phyloP scores from a whole-genome alignment of 2,113 vertebrate species.

The Gasterosteus nipponicus region DNA sequence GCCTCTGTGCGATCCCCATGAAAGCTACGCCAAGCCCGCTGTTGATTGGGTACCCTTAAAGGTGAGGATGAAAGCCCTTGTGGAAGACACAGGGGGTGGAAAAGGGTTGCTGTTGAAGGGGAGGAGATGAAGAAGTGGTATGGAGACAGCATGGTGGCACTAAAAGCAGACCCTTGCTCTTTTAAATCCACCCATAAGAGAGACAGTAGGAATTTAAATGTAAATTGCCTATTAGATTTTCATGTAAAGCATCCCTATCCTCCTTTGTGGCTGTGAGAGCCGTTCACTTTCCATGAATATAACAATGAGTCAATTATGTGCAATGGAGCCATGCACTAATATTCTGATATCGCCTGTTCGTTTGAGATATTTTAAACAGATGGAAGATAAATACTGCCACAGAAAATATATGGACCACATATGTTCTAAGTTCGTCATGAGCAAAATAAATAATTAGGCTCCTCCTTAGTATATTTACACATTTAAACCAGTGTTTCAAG shows the following conservation, averaged over 20 bases:
- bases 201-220: slow-evolving; percentile 81
- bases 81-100: slow-evolving; percentile 63
- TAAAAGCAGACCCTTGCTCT: slow-evolving; percentile 73
- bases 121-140: slow-evolving; percentile 68
- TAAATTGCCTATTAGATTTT: slow-evolving; percentile 83
- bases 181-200: slow-evolving; percentile 77
- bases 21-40: slow-evolving; percentile 42
- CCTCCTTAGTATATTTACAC: slow-evolving; percentile 14
- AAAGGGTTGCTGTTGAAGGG: slow-evolving; percentile 61
- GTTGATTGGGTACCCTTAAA: slow-evolving; percentile 77
- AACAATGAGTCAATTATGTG: slow-evolving; percentile 54
- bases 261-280: slow-evolving; percentile 64
- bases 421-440: background rate
- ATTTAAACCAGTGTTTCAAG: slow-evolving; percentile 27
- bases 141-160: slow-evolving; percentile 69
- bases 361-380: slow-evolving; percentile 30
- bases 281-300: slow-evolving; percentile 57
- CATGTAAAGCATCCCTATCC: slow-evolving; percentile 76
- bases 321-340: slow-evolving; percentile 52
- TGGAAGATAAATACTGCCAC: slow-evolving; percentile 22
- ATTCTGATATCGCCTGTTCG: slow-evolving; percentile 47
- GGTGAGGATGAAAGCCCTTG: slow-evolving; percentile 74
- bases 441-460: slow-evolving; percentile 5
- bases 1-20: slow-evolving; percentile 61
- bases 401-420: slow-evolving; percentile 3